Evolutionary conservation across 1,140 invertebrate genomes (phyloP).

Genomic region (Papilio glaucus): DNA sequence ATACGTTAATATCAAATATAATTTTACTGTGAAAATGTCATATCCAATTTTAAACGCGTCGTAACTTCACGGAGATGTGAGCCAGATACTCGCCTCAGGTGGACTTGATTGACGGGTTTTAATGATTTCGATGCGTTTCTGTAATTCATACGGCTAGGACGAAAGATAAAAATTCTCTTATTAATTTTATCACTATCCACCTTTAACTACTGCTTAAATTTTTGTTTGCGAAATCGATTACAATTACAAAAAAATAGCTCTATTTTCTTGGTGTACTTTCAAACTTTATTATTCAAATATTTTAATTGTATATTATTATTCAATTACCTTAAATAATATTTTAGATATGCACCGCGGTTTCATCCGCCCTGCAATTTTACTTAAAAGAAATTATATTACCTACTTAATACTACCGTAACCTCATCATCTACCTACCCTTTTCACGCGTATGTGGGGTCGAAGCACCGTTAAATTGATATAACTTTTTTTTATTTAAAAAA

Average conservation of each 20-base stretch:
- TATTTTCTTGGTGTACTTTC: too few species aligned
- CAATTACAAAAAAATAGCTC: slow-evolving; percentile 48
- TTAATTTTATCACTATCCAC: slow-evolving; percentile 41
- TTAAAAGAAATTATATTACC: too few species aligned
- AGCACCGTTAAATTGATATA: too few species aligned
- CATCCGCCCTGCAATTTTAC: too few species aligned
- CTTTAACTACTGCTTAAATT: slow-evolving; percentile 61
- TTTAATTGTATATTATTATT: too few species aligned
- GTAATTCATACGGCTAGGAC: slow-evolving; percentile 52
- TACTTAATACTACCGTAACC: too few species aligned
- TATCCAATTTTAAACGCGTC: slow-evolving; percentile 28
- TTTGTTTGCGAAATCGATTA: slow-evolving; percentile 62
- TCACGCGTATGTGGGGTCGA: too few species aligned
- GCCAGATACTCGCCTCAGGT: slow-evolving; percentile 41
- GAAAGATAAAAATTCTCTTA: slow-evolving; percentile 48
- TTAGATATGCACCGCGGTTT: too few species aligned
- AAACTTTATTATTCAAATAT: too few species aligned
- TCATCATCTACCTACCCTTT: too few species aligned
- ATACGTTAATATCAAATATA: slow-evolving; percentile 20
- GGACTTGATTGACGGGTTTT: slow-evolving; percentile 58
- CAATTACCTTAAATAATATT: too few species aligned
- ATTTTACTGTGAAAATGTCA: slow-evolving; percentile 27
- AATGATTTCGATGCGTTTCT: slow-evolving; percentile 59
- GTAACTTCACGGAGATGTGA: slow-evolving; percentile 41
- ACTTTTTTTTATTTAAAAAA: too few species aligned